Evolutionary conservation across 2,797 vertebrate genomes (phyloP), one percentile per base, ranked within the genome.

Genomic region (Bovichtus variegatus): DNA sequence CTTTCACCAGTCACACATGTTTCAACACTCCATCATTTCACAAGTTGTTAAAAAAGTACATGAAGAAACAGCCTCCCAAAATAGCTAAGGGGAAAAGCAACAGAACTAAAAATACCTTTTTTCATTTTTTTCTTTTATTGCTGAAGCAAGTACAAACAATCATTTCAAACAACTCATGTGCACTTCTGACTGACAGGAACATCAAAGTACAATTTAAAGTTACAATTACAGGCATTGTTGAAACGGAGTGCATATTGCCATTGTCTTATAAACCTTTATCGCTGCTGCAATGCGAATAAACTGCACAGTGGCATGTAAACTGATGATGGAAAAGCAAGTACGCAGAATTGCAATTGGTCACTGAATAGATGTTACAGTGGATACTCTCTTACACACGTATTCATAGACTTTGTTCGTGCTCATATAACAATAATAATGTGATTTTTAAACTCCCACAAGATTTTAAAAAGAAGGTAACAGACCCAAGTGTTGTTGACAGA

Each of bases 111-210:
- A 34, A 64, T 15, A 46, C 3, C 6, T 44, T 29, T 59, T 38
- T 23, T 47, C 23, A 6, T n/a, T 2, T 2, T 27, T 54, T 59
- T 55, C 76, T 93, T 93, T 93, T 96, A 96, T 97, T 98, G 96
- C 96, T 95, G 91, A 94, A 94, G 95, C 94, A 92, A 92, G 89
- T 93, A 87, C 92, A 91, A 95, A 94, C 89, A 95, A 93, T 91
- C 92, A 86, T 76, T 92, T 93, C 73, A 88, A 94, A 92, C 84
- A 78, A 36, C 66, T 49, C 23, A 40, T 40, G 71, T 80, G 61
- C 59, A 67, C 49, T 43, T 60, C 65, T 71, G 74, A 73, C 65
- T 58, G 43, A 76, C 41, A 68, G 46, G 51, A 82, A 69, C 59
- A 62, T 19, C 7, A 12, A 68, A 57, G n/a, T 34, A 49, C 46